Evolutionary conservation across 2,888 invertebrate species (phyloP).

Genomic region (Morinoia aosen): DNA sequence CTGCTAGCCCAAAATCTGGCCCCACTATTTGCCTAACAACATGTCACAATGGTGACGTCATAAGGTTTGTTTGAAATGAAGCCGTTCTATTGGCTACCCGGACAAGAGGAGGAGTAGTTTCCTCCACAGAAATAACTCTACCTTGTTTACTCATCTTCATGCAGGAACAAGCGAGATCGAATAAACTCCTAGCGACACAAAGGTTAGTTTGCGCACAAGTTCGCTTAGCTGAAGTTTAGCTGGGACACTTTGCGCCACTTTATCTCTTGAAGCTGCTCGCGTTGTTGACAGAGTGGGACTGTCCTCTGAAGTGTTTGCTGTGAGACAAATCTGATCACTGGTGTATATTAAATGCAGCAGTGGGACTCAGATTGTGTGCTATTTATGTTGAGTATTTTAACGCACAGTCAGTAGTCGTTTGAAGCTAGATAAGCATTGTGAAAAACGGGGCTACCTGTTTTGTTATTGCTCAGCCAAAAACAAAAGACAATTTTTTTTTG

Average conservation of each 20-base stretch:
- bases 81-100: no score
- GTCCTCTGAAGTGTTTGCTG: not conserved
- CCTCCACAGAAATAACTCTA: not conserved
- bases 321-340: not conserved
- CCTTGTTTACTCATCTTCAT: not conserved
- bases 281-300: not conserved
- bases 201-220: not conserved
- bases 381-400: not conserved
- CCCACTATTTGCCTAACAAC: no score
- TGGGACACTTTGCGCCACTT: not conserved
- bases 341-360: not conserved
- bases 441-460: not conserved
- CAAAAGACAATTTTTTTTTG: no score
- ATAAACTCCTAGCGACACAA: not conserved
- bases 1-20: no score
- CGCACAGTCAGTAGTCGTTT: not conserved
- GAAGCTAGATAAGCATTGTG: not conserved
- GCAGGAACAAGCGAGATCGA: not conserved
- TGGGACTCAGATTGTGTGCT: not conserved
- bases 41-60: no score
- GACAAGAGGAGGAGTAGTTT: not conserved
- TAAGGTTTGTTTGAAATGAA: no score
- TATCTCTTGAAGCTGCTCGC: not conserved
- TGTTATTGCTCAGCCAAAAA: not conserved
- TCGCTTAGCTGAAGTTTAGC: not conserved